Base-by-base conservation (phyloP, 2,113 vertebrate genomes). In the Ptilonorhynchus violaceus region DNA sequence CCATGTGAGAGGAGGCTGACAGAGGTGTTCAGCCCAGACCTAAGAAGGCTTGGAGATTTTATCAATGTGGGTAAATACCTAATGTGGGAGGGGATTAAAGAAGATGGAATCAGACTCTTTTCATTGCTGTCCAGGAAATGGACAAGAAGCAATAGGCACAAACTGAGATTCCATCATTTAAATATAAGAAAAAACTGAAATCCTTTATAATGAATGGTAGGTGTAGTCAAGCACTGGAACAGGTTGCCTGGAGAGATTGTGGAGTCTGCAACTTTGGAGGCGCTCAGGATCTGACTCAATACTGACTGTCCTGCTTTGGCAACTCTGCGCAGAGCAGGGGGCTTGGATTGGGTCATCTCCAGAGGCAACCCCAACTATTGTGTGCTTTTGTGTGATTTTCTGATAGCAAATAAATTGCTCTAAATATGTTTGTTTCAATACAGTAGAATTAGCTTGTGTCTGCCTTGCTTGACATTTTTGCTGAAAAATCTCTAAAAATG, bases 191-290 rank as follows among this genome's bases (percentile, higher is more conserved):
- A 16, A 10, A 1, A n/a, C 42, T 13, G 6, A 23, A 31, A 1
- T 0, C 6, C 1, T 10, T 55, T 58, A 22, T 62, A 27, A 24
- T 17, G 15, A 27, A 24, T 17, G 15, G 2, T 46, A 22, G 53
- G 10, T 23, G 15, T 50, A 8, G 7, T 75, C 13, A 39, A 67
- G 7, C 31, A 67, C 20, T 58, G 11, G 27, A 56, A 49, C 5
- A 60, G 13, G 18, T 53, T 90, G 19, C 9, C n/a, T 28, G 49
- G 55, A 79, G 44, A 62, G 8, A 11, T 0, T 64, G 12, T 41
- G 35, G 35, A 60, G 6, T 73, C 25, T 68, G 23, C 3, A 3
- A 3, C 39, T 62, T 41, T 39, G 15, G 30, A 64, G 39, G 30
- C 42, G 6, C 30, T 72, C 39, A 59, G 22, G 74, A 62, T 41